Evolutionary conservation across 1,140 invertebrate genomes (phyloP).

Genomic region (Drusus annulatus): DNA sequence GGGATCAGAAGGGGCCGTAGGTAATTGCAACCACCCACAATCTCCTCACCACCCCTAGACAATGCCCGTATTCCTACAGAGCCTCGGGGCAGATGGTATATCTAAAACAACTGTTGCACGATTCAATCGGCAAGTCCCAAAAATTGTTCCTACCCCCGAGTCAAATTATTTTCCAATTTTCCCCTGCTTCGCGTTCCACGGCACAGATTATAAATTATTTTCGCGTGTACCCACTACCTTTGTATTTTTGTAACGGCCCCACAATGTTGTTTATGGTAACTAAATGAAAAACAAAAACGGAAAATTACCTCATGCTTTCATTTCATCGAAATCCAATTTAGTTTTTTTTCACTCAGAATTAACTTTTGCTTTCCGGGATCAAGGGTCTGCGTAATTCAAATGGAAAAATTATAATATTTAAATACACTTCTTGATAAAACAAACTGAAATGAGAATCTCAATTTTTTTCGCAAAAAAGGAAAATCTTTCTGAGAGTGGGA

Average conservation of each 20-base stretch:
- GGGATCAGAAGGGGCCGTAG: neutral
- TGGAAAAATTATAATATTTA: too few species aligned
- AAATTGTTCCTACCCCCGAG: slow-evolving; percentile 18
- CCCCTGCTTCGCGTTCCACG: slow-evolving; percentile 25
- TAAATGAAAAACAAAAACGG: slow-evolving; percentile 1
- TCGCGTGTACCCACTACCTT: neutral
- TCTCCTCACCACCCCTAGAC: slow-evolving; percentile 13
- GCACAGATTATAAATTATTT: slow-evolving; percentile 45
- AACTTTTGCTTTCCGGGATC: too few species aligned
- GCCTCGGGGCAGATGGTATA: slow-evolving; percentile 32
- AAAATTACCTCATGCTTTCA: slow-evolving; percentile 26
- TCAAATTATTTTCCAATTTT: slow-evolving; percentile 49
- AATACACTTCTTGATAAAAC: too few species aligned
- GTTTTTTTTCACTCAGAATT: neutral
- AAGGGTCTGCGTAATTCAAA: too few species aligned
- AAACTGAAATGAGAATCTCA: too few species aligned
- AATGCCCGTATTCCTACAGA: slow-evolving; percentile 24
- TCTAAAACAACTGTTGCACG: slow-evolving; percentile 52
- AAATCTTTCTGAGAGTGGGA: too few species aligned
- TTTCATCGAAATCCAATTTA: slow-evolving; percentile 8
- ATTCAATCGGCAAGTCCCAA: slow-evolving; percentile 27
- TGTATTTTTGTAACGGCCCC: too few species aligned
- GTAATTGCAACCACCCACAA: slow-evolving; percentile 39
- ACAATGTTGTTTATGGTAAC: neutral
- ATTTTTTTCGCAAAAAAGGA: too few species aligned